Percentiles rank a stretch among this genome's conserved stretches.
phyloP scores from a whole-genome alignment of 2,113 vertebrate genomes.

The Stictonetta naevosa region DNA sequence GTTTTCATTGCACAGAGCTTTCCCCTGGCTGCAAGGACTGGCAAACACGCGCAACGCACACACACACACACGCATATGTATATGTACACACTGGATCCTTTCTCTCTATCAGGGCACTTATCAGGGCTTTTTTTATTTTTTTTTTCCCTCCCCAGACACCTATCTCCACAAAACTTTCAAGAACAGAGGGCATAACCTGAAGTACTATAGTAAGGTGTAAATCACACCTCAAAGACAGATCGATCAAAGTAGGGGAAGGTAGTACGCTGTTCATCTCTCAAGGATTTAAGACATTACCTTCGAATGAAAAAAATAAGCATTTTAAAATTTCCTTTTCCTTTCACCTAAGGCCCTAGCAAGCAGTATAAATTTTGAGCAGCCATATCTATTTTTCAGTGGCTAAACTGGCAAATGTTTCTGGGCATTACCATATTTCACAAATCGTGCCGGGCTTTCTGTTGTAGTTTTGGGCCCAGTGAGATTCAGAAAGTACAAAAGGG shows the following conservation, averaged over 20 bases:
- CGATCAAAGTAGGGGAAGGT: slow-evolving; percentile 48
- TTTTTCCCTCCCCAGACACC: background rate
- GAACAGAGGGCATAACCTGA: slow-evolving; percentile 61
- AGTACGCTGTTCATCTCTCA: slow-evolving; percentile 51
- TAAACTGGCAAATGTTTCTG: slow-evolving; percentile 65
- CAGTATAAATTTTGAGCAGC: slow-evolving; percentile 61
- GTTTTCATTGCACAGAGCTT: background rate
- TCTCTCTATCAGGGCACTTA: slow-evolving; percentile 7
- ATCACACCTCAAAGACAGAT: slow-evolving; percentile 53
- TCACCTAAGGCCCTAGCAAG: slow-evolving; percentile 59
- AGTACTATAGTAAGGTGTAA: slow-evolving; percentile 58
- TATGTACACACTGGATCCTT: background rate
- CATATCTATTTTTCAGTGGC: slow-evolving; percentile 67
- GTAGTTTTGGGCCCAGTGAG: slow-evolving; percentile 63
- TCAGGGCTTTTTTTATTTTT: background rate
- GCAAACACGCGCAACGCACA: background rate
- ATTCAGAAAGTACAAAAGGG: slow-evolving; percentile 70
- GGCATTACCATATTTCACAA: slow-evolving; percentile 64
- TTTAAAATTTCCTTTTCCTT: slow-evolving; percentile 62
- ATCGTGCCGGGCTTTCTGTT: slow-evolving; percentile 17
- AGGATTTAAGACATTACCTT: slow-evolving; percentile 65
- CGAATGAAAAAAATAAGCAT: slow-evolving; percentile 65
- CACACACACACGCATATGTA: background rate
- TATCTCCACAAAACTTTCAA: slow-evolving; percentile 58
- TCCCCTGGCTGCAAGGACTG: background rate